Base-by-base conservation (phyloP, 2,888 invertebrate genomes). In the Hydroisotoma schaefferi region DNA sequence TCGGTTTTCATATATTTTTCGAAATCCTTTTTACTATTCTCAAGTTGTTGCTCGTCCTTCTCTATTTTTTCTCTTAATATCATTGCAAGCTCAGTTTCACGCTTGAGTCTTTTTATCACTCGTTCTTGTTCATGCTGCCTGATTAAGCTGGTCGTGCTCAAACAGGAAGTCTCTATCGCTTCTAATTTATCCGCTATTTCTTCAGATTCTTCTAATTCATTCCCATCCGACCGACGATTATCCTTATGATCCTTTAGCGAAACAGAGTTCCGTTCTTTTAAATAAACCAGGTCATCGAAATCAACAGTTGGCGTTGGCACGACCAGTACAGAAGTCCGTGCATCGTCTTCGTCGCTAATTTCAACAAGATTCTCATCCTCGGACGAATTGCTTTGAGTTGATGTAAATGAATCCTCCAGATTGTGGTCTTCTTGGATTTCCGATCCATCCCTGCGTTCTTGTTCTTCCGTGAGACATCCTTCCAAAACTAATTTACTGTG, bases 1-100 rank as follows among this genome's bases (percentile, higher is more conserved):
- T 54, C 54, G 23, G 38, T 33, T 6, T 4, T 18, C 20, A 26
- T 38, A 22, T 54, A 40, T 18, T 23, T 26, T 40, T 54, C 54
- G 22, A 33, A 52, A 22, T 52, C 37, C 12, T 20, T 8, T 33
- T 26, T 18, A n/a, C 20, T 22, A 20, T 37, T 22, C 22, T 33
- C 10, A 20, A 48, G 18, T 5, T 20, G 3, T 4, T 10, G 18
- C 28, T 48, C 48, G n/a, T 22, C 20, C 4, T 18, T 20, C 10
- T 52, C 52, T 27, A 37, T 6, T 8, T 22, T 25, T 15, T 46
- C 25, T 25, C 46, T 10, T 12, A 46, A 5, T 46, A 23, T 10
- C 25, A 23, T 10, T 3, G 20, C 23, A 6, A 46, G 15, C 4
- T 5, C 6, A 23, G 25, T 15, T 46, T 46, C 46, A 23, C 15